Base-by-base conservation (phyloP, 2,888 invertebrate genomes). In the Bimastos eiseni region DNA sequence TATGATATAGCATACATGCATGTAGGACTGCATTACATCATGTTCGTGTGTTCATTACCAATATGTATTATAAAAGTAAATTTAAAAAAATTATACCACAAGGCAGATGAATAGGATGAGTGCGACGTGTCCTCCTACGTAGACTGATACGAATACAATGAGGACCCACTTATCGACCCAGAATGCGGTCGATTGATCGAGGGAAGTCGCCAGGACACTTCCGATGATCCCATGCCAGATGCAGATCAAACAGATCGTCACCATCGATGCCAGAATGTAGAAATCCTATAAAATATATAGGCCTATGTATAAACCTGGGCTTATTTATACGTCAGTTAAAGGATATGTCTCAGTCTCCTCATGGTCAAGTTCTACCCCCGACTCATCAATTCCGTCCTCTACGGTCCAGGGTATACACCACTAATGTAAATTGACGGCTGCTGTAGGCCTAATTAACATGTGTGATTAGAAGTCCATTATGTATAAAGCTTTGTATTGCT, bases 211-310 rank as follows among this genome's bases (percentile, higher is more conserved):
- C 19, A 86, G 36, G 36, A 86, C n/a, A 36, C 86, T 86, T 86
- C 86, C 86, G 37, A 86, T 86, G 36, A 94, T 92, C 24, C 94
- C 94, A 91, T 95, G 95, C 94, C 94, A 95, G 41, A 94, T 93
- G 92, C 94, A 94, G 33, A 94, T 94, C 4, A 93, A 92, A 2
- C 94, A 94, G 91, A 94, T 91, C 93, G 94, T 94, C 44, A 94
- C 93, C 94, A 95, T 94, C 90, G 94, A 94, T 21, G 94, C 93
- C 90, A 95, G 92, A 88, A 95, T 92, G 92, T 95, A 94, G 30
- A 90, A 90, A 84, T 92, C 92, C 91, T 92, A 89, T 15, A n/a
- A 11, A 70, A n/a, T 70, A 30, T 70, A 49, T 49, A 49, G 1
- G 11, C 49, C 8, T 13, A 2, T 49, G 49, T 49, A 49, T 44